A percentile compares a stretch with the other conserved stretches of the same genome.
Conservation (phyloP, 2,888 invertebrate genomes). For the Zygogramma bicolorata region DNA sequence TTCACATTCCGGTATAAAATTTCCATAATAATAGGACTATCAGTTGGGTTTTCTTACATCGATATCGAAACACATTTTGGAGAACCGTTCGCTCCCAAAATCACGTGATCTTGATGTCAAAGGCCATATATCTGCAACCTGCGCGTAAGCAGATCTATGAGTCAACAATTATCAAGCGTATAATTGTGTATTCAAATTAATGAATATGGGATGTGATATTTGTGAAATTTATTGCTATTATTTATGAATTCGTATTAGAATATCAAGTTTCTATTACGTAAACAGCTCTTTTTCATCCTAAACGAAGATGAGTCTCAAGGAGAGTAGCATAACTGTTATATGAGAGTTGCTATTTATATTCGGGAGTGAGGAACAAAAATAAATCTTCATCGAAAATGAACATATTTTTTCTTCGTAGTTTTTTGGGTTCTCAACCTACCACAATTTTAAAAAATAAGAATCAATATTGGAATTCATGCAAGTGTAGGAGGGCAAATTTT, state of each 20-base stretch:
- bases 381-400: too few species aligned
- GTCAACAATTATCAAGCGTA: background rate
- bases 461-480: too few species aligned
- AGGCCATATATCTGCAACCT: background rate
- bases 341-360: too few species aligned
- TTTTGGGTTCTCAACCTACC: too few species aligned
- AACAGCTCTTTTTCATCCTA: background rate
- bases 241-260: background rate
- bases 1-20: constrained; percentile 1
- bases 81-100: background rate
- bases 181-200: background rate
- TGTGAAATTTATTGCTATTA: background rate
- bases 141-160: background rate
- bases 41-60: background rate
- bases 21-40: constrained; percentile 1
- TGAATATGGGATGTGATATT: background rate
- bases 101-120: background rate
- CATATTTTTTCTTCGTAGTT: too few species aligned
- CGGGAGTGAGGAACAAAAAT: too few species aligned
- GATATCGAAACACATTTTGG: background rate
- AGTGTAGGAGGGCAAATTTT: too few species aligned
- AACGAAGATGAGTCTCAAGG: too few species aligned
- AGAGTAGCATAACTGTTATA: too few species aligned
- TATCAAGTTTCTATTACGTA: background rate
- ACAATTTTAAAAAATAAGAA: too few species aligned